phyloP scores from a whole-genome alignment of 2,888 invertebrate genomes.

The Tetropium fuscum region DNA sequence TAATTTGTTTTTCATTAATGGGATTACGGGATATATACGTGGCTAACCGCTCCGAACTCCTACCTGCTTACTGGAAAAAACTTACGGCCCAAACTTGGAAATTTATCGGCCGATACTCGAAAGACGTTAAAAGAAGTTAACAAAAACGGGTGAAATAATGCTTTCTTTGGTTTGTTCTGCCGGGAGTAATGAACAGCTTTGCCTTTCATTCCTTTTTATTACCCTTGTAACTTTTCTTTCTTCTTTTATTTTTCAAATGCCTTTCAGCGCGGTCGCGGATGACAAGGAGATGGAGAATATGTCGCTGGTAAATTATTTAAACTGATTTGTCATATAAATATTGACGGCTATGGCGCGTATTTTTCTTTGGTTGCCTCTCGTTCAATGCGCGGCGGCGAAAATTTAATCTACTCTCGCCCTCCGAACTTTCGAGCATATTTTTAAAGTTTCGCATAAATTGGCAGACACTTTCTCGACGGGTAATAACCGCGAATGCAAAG shows the following conservation, averaged over 20 bases:
- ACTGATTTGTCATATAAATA: too few relatives aligned
- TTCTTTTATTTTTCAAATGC: not conserved
- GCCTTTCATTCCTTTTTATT: not conserved
- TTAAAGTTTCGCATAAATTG: too few relatives aligned
- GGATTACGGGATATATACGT: slow-evolving; percentile 33
- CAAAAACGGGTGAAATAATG: slow-evolving; percentile 17
- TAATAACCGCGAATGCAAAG: too few relatives aligned
- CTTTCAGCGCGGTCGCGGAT: too few relatives aligned
- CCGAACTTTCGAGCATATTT: too few relatives aligned
- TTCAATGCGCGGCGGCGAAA: too few relatives aligned
- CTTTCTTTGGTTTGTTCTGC: slow-evolving; percentile 12
- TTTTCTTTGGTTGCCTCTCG: too few relatives aligned
- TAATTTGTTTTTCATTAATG: slow-evolving; percentile 42
- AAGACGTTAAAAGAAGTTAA: not conserved
- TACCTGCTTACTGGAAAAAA: slow-evolving; percentile 36
- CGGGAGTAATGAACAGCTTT: not conserved
- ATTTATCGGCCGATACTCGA: slow-evolving; percentile 24
- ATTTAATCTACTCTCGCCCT: too few relatives aligned
- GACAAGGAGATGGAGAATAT: too few relatives aligned
- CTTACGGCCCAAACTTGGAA: slow-evolving; percentile 26
- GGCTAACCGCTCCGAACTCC: slow-evolving; percentile 32
- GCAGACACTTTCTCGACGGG: too few relatives aligned
- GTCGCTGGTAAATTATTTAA: too few relatives aligned
- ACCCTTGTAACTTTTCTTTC: not conserved
- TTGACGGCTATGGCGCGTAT: too few relatives aligned